phyloP scores from a whole-genome alignment of 2,113 vertebrate species.

The Antechinus stuartii region DNA sequence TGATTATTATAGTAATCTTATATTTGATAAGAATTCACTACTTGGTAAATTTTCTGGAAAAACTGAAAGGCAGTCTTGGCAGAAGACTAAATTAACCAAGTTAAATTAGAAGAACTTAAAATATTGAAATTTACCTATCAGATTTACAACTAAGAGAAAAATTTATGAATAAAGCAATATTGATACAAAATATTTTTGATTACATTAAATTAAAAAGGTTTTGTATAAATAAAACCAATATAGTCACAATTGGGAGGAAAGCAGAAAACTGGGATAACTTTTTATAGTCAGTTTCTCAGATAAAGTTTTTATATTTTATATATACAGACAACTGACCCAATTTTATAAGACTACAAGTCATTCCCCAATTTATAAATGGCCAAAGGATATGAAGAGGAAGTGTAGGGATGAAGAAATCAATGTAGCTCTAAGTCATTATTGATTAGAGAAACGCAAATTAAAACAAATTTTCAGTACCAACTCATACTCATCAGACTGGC shows the following conservation, averaged over 20 bases:
- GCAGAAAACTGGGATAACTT: neutral
- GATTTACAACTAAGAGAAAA: neutral
- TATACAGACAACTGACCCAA: neutral
- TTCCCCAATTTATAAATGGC: neutral
- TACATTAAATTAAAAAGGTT: neutral
- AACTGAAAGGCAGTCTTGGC: neutral
- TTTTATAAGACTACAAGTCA: neutral
- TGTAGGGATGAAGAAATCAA: neutral
- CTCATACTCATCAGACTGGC: neutral
- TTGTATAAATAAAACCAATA: neutral
- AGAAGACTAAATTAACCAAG: neutral
- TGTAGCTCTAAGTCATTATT: neutral
- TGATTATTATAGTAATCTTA: neutral
- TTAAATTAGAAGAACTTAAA: neutral
- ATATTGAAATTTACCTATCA: neutral
- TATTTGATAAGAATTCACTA: neutral
- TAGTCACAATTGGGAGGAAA: neutral
- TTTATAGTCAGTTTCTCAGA: neutral
- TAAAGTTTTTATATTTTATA: neutral
- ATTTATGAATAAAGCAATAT: neutral
- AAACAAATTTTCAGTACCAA: neutral
- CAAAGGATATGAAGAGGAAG: neutral
- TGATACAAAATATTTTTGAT: neutral
- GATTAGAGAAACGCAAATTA: neutral
- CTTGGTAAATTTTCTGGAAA: neutral